Conservation (phyloP, 2,113 vertebrate species). For the Scomber colias region DNA sequence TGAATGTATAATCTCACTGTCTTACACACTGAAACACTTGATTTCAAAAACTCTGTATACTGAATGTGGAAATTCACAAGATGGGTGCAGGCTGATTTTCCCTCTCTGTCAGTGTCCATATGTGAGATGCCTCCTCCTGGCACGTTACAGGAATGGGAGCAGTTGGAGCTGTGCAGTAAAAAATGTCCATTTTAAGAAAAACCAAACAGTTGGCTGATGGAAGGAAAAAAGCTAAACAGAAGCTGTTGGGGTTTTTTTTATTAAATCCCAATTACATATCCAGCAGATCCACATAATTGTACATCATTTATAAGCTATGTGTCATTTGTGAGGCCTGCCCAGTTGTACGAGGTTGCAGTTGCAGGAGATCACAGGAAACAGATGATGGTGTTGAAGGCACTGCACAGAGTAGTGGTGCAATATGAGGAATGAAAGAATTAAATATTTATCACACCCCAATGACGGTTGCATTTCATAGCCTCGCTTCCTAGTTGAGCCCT, state of each 20-base stretch:
- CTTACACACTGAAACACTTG: background rate
- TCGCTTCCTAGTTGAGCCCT: background rate
- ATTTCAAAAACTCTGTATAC: conserved; percentile 1
- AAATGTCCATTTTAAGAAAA: conserved; percentile 21
- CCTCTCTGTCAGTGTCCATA: conserved; percentile 1
- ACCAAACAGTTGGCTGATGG: background rate
- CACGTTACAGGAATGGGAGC: conserved; percentile 5
- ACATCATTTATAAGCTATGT: background rate
- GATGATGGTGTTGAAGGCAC: background rate
- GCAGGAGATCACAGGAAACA: background rate
- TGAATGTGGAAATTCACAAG: conserved; percentile 22
- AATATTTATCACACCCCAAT: conserved; percentile 13
- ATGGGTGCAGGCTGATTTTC: conserved; percentile 7
- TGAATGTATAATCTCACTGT: background rate
- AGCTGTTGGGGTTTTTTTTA: background rate
- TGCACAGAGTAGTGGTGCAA: background rate
- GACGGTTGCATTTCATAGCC: conserved; percentile 13
- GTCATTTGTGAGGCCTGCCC: background rate
- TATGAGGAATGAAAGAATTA: conserved; percentile 10
- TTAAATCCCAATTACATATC: background rate
- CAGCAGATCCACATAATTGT: conserved; percentile 2
- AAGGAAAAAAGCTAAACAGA: background rate
- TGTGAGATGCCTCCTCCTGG: conserved; percentile 12
- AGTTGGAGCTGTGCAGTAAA: background rate
- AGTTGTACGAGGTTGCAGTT: background rate